These are phyloP conservation scores for Cecropterus lyciades DNA, from an alignment of 1,140 invertebrate genomes.

Conservation along the genomic window DNA sequence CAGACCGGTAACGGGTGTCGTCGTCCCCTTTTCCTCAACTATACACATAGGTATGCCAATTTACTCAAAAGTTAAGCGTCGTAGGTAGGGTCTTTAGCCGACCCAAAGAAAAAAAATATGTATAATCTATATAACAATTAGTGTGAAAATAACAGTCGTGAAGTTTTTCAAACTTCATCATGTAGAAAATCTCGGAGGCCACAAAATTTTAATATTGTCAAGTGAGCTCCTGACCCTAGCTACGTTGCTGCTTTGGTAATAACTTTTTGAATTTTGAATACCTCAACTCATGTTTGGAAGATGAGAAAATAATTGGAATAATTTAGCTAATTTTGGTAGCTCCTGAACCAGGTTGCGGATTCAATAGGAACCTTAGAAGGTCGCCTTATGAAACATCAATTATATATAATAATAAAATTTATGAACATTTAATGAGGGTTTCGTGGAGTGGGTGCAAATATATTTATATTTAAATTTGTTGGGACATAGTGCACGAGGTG, in stretches of 20 bases:
- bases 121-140: no score
- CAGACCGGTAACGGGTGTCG: conserved; percentile 69
- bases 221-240: no score
- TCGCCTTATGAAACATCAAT: background rate
- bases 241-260: background rate
- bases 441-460: background rate
- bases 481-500: background rate
- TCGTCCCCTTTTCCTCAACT: conserved; percentile 42
- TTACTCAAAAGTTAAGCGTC: background rate
- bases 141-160: no score
- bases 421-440: conserved; percentile 13
- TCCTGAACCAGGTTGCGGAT: background rate
- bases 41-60: conserved; percentile 18
- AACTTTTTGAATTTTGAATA: background rate
- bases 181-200: no score
- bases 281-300: background rate
- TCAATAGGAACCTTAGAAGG: background rate
- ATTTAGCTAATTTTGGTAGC: background rate
- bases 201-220: no score
- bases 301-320: background rate
- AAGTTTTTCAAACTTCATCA: no score
- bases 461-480: background rate
- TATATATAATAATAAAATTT: conserved; percentile 7
- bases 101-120: no score
- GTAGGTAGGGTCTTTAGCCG: no score